Percentiles rank a stretch among this genome's conserved stretches.
These are phyloP conservation scores for Crenuchus spilurus DNA, from an alignment of 2,797 vertebrate species.

Conservation along the genomic window DNA sequence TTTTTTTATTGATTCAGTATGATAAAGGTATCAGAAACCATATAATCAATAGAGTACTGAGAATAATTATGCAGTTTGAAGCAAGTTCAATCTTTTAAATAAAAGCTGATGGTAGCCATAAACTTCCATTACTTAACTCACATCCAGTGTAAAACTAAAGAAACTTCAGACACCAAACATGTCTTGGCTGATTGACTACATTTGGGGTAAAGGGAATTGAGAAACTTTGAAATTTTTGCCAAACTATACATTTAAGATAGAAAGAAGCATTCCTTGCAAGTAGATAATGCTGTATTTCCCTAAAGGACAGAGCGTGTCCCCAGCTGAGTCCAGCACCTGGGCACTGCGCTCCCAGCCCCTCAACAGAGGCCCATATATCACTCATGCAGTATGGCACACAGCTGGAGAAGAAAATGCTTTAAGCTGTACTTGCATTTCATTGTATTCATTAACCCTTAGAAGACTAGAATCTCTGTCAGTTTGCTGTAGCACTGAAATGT, in stretches of 20 bases:
- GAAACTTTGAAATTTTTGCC: not conserved
- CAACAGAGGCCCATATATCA: slow-evolving; percentile 4
- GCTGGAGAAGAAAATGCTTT: not conserved
- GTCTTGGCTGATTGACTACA: not conserved
- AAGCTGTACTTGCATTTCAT: not conserved
- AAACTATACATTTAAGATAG: not conserved
- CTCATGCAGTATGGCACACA: not conserved
- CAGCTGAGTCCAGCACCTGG: slow-evolving; percentile 13
- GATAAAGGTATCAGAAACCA: no score
- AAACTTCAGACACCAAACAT: not conserved
- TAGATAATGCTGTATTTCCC: not conserved
- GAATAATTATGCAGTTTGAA: no score
- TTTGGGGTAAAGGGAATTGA: not conserved
- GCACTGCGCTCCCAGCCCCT: not conserved
- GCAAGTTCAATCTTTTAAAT: no score
- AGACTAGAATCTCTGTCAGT: not conserved
- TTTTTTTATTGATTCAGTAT: no score
- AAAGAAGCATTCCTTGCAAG: not conserved
- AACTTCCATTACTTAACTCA: no score
- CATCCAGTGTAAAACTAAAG: not conserved
- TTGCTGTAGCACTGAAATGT: no score
- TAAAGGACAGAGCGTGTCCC: not conserved
- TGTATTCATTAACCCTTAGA: not conserved
- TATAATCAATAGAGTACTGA: no score
- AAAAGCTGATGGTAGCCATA: no score